Conservation (phyloP, 1,140 invertebrate genomes). For the Temnothorax longispinosus region DNA sequence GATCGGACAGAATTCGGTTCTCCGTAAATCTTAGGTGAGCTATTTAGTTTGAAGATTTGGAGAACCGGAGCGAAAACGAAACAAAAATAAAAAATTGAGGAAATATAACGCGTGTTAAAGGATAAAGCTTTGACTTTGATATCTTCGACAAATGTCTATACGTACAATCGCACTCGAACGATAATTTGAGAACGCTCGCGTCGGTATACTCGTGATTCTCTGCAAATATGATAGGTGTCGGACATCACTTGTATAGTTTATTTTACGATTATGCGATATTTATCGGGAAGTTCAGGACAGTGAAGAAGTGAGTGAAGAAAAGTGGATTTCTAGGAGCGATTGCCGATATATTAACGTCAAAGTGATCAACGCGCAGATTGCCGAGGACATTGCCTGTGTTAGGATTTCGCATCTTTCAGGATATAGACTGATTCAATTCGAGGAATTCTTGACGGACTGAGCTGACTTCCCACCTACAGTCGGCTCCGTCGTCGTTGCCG, state of each 20-base stretch:
- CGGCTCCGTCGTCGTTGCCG: slow-evolving; percentile 26
- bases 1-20: not conserved
- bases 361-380: not conserved
- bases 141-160: not conserved
- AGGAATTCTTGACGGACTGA: not conserved
- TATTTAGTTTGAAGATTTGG: not conserved
- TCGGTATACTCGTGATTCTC: not conserved
- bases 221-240: slow-evolving; percentile 25
- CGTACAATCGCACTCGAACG: not conserved
- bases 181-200: not conserved
- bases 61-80: not conserved
- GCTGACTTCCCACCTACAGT: not conserved
- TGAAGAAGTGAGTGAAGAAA: slow-evolving; percentile 40
- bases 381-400: not conserved
- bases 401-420: not conserved
- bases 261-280: slow-evolving; percentile 10
- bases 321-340: not conserved
- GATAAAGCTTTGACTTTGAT: slow-evolving; percentile 6
- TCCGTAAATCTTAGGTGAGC: not conserved
- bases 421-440: not conserved
- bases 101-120: not conserved
- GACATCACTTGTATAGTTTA: not conserved
- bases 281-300: slow-evolving; percentile 13
- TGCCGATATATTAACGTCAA: not conserved
- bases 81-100: not conserved